Evolutionary conservation across 2,888 invertebrate genomes (phyloP), one percentile per base, ranked within the genome.

Genomic region (Phrixothrix hirtus): DNA sequence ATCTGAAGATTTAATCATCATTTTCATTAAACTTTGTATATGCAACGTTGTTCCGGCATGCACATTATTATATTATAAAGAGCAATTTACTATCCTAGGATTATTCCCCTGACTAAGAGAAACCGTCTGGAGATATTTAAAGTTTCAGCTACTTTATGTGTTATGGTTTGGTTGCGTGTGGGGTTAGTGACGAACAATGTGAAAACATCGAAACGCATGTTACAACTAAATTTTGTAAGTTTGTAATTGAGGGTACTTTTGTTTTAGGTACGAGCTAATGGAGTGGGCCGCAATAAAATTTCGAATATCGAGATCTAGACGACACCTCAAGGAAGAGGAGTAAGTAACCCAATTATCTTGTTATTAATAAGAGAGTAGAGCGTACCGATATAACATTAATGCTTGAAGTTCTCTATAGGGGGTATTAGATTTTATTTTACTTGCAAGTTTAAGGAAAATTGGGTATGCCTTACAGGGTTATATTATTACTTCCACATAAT

Each of bases 331-430:
- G 38, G 26, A 32, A 14, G 37, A 45, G 38, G 39, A 51, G 51
- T 51, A 43, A 51, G 51, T 51, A 38, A 46, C 46, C 31, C 44
- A 38, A 38, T 43, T 50, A 42, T 34, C 30, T 48, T 37, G 15
- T 31, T 43, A 50, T 50, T 30, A 50, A 41, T 41, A 42, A 47
- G 25, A 39, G 39, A 17, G 13, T 34, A 38, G 26, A 42, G 36
- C 32, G 30, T 37, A 35, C 27, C 30, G 46, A 21, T 36, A 44
- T 36, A 13, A 29, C 44, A 10, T 37, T 46, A 37, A 46, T 25
- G 46, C 17, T 21, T 38, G 13, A 46, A 46, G 21, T 46, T 46
- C 12, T 15, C 32, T 21, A 21, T 31, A 25, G 38, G 38, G 30
- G 38, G 37, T 25, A 29, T 31, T 46, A 46, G 26, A 37, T 46